Evolutionary conservation across 2,113 vertebrate genomes (phyloP), one percentile per base, ranked within the genome.

Genomic region (Falco punctatus): DNA sequence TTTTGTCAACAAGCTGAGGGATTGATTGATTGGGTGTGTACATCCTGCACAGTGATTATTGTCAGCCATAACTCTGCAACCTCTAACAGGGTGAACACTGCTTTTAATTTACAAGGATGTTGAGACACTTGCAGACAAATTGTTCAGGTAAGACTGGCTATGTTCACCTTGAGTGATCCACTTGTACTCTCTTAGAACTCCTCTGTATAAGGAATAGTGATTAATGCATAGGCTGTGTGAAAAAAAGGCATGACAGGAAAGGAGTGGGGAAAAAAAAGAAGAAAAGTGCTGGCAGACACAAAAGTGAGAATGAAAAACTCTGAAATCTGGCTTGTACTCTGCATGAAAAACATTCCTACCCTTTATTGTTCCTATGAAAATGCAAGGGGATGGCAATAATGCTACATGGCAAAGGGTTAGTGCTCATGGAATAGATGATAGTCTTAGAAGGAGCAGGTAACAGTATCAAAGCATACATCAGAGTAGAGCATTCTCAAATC

Each of bases 1-100:
- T 86, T 96, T 96, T 96, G 77, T 96, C 85, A 92, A 66, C 87
- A 95, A 67, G 51, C 35, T 87, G 73, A 90, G 44, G 11, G 52
- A 54, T 20, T 90, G 59, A 89, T 67, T 67, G 49, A 90, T 61
- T 66, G 86, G 4, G 5, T 93, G 61, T 80, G n/a, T 86, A 65
- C n/a, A 46, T 88, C 80, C 42, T 92, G 42, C 30, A 62, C 6
- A n/a, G 69, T 44, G 55, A 64, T 92, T 86, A 90, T 81, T 91
- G 88, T 88, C 26, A 67, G 55, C 75, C 44, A 19, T 72, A 88
- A 81, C 55, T 95, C 49, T 71, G 90, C 54, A 82, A 4, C 40
- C 40, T 74, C 17, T 72, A 86, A 44, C 19, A 21, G 28, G 10
- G 17, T 35, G 22, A 92, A 48, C 3, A 1, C 33, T 81, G 18